A percentile compares a stretch with the other conserved stretches of the same genome.
These are phyloP conservation scores for Mimumesa dahlbomi DNA, from an alignment of 2,888 invertebrate genomes.

Conservation along the genomic window DNA sequence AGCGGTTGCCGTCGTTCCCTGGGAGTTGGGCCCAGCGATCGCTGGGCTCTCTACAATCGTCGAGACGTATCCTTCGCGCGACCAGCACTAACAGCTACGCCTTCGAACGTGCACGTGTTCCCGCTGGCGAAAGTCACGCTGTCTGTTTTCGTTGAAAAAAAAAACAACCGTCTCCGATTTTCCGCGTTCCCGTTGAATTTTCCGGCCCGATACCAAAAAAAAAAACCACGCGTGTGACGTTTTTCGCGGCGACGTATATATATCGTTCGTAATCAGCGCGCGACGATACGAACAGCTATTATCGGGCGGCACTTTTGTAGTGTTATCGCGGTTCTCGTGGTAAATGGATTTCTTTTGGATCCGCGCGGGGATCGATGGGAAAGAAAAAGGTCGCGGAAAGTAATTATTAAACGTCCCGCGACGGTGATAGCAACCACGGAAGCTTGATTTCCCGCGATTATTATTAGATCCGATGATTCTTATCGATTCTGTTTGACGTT, in stretches of 20 bases:
- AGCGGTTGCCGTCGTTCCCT: constrained; percentile 70
- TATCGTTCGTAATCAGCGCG: not conserved
- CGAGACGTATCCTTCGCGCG: constrained; percentile 45
- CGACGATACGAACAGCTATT: no score
- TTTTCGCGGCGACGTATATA: no score
- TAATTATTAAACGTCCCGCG: constrained; percentile 1
- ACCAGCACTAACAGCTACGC: constrained; percentile 39
- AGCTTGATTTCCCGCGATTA: constrained; percentile 5
- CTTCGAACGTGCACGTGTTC: constrained; percentile 53
- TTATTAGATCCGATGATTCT: no score
- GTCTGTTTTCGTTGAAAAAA: no score
- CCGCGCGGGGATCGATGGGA: constrained; percentile 1
- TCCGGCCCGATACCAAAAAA: not conserved
- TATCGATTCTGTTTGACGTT: no score
- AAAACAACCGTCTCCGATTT: not conserved
- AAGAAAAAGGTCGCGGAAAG: not conserved
- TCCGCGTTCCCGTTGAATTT: not conserved
- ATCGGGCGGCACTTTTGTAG: no score
- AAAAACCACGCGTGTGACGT: no score
- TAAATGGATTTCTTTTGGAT: not conserved
- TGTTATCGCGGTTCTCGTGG: no score
- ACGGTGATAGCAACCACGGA: constrained; percentile 1
- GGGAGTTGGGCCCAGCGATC: constrained; percentile 69
- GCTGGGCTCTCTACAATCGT: constrained; percentile 68
- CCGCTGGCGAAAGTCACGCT: no score